Percentiles rank a stretch among this genome's conserved stretches.
Conservation (phyloP, 2,113 vertebrate genomes). For the Tursiops truncatus region DNA sequence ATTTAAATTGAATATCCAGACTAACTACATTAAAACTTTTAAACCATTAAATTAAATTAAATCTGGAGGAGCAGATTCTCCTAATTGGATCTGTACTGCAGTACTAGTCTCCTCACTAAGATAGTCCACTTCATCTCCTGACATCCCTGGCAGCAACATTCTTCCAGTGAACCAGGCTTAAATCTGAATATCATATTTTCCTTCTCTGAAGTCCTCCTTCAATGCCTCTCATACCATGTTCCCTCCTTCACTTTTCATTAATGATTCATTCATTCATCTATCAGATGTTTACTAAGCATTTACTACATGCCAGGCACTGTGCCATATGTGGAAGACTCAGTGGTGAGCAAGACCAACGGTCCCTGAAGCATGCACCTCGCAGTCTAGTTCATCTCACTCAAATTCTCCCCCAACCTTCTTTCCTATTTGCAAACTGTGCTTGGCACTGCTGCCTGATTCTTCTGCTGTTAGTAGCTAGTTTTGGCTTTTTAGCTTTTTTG, state of each 20-base stretch:
- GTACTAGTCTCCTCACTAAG: not conserved
- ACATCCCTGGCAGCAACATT: not conserved
- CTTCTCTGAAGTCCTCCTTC: not conserved
- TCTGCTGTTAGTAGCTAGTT: not conserved
- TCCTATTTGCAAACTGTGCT: not conserved
- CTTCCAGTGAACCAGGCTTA: not conserved
- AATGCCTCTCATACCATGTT: not conserved
- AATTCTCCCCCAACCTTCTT: not conserved
- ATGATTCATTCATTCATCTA: not conserved
- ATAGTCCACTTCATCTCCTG: not conserved
- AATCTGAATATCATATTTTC: not conserved
- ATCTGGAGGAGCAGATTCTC: not conserved
- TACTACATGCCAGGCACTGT: not conserved
- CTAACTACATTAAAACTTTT: not conserved
- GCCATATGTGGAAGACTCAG: not conserved
- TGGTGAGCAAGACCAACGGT: not conserved
- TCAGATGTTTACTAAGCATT: not conserved
- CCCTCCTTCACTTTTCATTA: not conserved
- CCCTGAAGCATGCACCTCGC: not conserved
- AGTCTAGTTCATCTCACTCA: not conserved
- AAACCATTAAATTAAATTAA: not conserved
- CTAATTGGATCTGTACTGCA: not conserved
- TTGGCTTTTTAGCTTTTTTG: not conserved
- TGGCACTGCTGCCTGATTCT: not conserved
- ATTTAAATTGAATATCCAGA: not conserved